Conservation (phyloP, 2,113 vertebrate species). For the Romanogobio albipinnatus region DNA sequence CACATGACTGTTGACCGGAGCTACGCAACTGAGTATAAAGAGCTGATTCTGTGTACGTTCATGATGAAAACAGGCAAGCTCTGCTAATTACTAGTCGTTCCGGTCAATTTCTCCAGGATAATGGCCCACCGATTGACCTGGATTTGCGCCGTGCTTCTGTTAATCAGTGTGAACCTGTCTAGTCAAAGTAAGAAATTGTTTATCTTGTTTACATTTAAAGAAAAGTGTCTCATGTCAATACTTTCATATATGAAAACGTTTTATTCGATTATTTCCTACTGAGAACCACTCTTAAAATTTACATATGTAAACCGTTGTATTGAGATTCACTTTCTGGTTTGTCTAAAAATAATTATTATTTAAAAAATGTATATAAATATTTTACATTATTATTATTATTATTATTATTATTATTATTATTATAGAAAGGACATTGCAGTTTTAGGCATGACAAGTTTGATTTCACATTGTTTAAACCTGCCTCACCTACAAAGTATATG, state of each 20-base stretch:
- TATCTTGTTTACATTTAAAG: background rate
- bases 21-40: constrained; percentile 4
- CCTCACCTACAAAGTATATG: background rate
- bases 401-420: too few species aligned
- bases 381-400: too few species aligned
- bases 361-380: too few species aligned
- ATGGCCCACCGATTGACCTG: background rate
- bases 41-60: background rate
- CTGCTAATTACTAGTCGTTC: too few species aligned
- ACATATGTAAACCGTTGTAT: background rate
- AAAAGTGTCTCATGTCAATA: background rate
- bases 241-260: background rate
- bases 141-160: background rate
- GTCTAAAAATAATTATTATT: too few species aligned
- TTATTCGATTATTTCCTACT: background rate
- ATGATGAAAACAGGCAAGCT: too few species aligned
- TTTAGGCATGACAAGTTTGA: background rate
- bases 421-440: too few species aligned
- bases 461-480: background rate
- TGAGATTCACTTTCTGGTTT: background rate
- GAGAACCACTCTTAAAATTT: too few species aligned
- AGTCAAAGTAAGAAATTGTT: constrained; percentile 27
- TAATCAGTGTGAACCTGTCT: background rate
- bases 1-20: background rate
- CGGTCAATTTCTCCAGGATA: background rate